Evolutionary conservation across 2,113 vertebrate species (phyloP).

Genomic region (Gasterosteus nipponicus): DNA sequence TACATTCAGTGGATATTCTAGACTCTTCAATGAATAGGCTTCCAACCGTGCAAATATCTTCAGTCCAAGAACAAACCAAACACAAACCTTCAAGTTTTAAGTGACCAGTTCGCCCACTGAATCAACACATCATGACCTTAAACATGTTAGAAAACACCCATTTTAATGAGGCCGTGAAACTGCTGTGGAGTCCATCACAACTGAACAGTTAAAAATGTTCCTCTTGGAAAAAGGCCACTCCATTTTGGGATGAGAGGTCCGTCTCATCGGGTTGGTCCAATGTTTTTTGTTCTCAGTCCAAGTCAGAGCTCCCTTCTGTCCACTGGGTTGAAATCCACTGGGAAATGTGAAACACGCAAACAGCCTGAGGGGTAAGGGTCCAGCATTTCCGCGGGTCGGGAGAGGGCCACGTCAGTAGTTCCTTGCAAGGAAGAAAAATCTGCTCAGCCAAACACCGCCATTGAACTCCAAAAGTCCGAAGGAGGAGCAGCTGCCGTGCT

Average conservation of each 20-base stretch:
- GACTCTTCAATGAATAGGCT: constrained; percentile 36
- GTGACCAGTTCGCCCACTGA: constrained; percentile 62
- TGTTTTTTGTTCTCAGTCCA: constrained; percentile 25
- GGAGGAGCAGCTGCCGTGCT: constrained; percentile 13
- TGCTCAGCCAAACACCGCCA: constrained; percentile 25
- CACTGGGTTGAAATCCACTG: constrained; percentile 29
- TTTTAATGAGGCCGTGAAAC: constrained; percentile 13
- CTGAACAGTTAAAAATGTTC: constrained; percentile 37
- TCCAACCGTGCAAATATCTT: constrained; percentile 59
- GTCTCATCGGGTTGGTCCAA: constrained; percentile 34
- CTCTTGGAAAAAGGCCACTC: constrained; percentile 68
- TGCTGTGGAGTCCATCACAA: constrained; percentile 32
- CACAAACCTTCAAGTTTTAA: constrained; percentile 67
- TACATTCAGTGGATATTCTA: constrained; percentile 62
- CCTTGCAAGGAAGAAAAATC: constrained; percentile 38
- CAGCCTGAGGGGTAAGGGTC: constrained; percentile 40
- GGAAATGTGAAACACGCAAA: constrained; percentile 26
- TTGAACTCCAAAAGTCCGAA: constrained; percentile 30
- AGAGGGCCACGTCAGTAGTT: constrained; percentile 74
- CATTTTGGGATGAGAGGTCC: constrained; percentile 32
- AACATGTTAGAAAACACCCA: constrained; percentile 46
- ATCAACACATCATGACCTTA: constrained; percentile 8
- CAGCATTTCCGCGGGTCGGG: constrained; percentile 59
- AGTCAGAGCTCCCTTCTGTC: constrained; percentile 19
- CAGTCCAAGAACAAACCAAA: constrained; percentile 41